Conservation (phyloP, 1,140 invertebrate genomes). For the Brachionus plicatilis region DNA sequence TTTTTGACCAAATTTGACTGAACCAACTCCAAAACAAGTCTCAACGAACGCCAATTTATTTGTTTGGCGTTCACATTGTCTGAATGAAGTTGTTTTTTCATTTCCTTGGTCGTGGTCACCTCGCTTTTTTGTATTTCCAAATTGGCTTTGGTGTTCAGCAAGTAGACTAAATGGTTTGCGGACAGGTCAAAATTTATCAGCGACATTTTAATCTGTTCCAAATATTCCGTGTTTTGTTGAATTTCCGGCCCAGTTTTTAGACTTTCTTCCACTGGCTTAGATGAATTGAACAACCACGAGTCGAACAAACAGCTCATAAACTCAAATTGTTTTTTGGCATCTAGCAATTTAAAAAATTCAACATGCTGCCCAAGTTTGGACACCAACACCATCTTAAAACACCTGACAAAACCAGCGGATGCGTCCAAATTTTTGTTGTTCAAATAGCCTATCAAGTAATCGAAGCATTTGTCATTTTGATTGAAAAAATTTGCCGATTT, state of each 20-base stretch:
- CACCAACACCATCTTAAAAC: not conserved
- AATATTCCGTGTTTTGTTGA: not conserved
- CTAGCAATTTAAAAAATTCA: not conserved
- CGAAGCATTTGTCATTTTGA: slow-evolving; percentile 12
- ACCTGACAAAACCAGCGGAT: not conserved
- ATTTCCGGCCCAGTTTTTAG: not conserved
- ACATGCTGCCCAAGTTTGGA: not conserved
- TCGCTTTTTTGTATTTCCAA: slow-evolving; percentile 3
- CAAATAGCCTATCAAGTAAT: slow-evolving; percentile 13
- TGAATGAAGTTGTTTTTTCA: slow-evolving; percentile 4
- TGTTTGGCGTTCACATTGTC: not conserved
- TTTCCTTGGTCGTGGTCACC: not conserved
- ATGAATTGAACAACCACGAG: not conserved
- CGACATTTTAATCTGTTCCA: not conserved
- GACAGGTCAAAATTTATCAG: not conserved
- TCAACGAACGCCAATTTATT: not conserved
- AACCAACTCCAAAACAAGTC: not conserved
- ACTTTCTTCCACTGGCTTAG: not conserved
- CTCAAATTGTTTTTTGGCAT: slow-evolving; percentile 1
- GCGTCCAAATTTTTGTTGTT: not conserved
- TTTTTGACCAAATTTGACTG: not conserved
- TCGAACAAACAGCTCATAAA: slow-evolving; percentile 2
- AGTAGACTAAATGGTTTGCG: not conserved
- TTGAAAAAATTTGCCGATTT: slow-evolving; percentile 13
- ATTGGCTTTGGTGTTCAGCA: not conserved